Base-by-base conservation (phyloP, 2,888 invertebrate genomes). In the Nebria brevicollis region DNA sequence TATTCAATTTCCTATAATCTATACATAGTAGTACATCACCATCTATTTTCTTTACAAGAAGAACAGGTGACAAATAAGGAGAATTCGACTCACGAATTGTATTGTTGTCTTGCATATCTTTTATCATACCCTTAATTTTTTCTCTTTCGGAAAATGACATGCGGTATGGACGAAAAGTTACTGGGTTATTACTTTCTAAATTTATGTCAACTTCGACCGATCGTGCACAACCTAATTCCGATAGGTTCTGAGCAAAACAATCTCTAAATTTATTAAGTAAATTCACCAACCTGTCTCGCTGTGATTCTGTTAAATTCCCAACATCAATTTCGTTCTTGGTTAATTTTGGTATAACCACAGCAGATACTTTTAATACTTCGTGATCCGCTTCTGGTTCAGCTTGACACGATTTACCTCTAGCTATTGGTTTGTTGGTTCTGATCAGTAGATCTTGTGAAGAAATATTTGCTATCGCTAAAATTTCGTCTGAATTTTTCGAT, bases 301-400 rank as follows among this genome's bases (percentile, higher is more conserved):
- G 79, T 84, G 86, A 85, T 83, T 85, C 83, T 84, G 83, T 72
- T 13, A 84, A 72, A 26, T 74, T 74, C 6, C 83, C 83, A 4
- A 81, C 54, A 42, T 64, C 41, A 41, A 84, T 83, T 13, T 83
- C 76, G 2, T 83, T 77, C 11, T 6, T 8, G n/a, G 83, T 77
- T 79, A 84, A 66, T 75, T 34, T 13, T 66, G 77, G 7, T 68
- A 72, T 6, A 4, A 54, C 4, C 0, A 20, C 3, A 4, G 26
- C 72, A 13, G 70, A 15, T n/a, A n/a, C 10, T 76, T 54, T n/a
- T n/a, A 77, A 26, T 13, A 77, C 25, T n/a, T 64, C 65, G 2
- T 8, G 15, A 1, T 20, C 26, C n/a, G 66, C 54, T 77, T 26
- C 6, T 34, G 20, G 15, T 7, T 26, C 72, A n/a, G 10, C 72